phyloP scores from a whole-genome alignment of 2,797 vertebrate species.

The Avahi laniger region DNA sequence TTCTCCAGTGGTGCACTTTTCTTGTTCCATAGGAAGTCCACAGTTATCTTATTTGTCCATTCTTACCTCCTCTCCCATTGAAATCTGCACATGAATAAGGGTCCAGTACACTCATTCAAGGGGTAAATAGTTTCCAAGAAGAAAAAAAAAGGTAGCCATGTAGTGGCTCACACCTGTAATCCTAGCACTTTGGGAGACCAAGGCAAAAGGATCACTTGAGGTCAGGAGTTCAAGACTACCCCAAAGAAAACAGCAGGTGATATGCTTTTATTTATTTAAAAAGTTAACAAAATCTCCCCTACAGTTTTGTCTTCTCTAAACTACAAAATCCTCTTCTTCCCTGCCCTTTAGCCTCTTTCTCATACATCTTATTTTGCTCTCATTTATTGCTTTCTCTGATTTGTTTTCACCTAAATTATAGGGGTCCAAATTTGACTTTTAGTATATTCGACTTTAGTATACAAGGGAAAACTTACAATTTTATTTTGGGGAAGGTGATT shows the following conservation, averaged over 20 bases:
- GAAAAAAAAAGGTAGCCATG: neutral
- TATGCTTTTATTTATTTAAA: neutral
- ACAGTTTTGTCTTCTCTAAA: neutral
- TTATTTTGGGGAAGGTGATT: neutral
- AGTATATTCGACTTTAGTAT: neutral
- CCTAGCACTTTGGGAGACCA: no score
- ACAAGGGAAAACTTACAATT: neutral
- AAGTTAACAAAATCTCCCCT: neutral
- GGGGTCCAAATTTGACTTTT: neutral
- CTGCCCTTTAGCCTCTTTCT: neutral
- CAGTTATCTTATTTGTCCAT: neutral
- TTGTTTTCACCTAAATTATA: neutral
- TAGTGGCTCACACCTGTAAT: no score
- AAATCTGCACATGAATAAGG: neutral
- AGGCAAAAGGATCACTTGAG: no score
- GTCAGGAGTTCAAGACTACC: no score
- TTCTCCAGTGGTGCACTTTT: neutral
- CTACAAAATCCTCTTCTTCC: neutral
- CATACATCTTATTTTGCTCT: neutral
- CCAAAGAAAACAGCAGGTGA: neutral
- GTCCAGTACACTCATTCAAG: neutral
- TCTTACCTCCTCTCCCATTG: neutral
- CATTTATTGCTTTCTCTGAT: constrained; percentile 23
- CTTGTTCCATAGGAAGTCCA: neutral
- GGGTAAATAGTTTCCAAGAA: neutral